phyloP scores from a whole-genome alignment of 2,888 invertebrate genomes.

The Sarcophaga carnaria region DNA sequence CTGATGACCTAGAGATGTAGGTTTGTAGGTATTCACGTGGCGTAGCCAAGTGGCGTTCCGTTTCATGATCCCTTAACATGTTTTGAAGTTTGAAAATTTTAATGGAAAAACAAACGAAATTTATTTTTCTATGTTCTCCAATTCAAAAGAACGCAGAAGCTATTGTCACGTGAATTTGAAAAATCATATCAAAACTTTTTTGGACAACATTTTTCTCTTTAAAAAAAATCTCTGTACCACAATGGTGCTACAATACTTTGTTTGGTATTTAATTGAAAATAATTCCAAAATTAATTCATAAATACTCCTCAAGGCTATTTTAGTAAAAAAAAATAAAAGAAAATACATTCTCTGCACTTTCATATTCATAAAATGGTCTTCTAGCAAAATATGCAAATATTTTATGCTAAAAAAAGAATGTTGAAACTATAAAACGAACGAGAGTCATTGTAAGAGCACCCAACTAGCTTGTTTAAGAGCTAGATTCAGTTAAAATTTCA shows the following conservation, averaged over 20 bases:
- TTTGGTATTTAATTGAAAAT: slow-evolving; percentile 28
- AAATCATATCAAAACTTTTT: background rate
- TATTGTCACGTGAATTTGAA: background rate
- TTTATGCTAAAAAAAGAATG: background rate
- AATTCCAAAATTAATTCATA: slow-evolving; percentile 31
- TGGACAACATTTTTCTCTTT: background rate
- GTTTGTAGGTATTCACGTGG: no score
- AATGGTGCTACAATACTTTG: no score
- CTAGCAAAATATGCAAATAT: slow-evolving; percentile 39
- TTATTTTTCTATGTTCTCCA: no score
- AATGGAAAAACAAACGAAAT: no score
- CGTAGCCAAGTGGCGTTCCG: no score
- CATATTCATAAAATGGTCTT: slow-evolving; percentile 6
- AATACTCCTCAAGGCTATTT: slow-evolving; percentile 30
- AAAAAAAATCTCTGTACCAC: no score
- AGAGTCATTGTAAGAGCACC: no score
- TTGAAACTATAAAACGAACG: background rate
- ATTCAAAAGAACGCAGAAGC: background rate
- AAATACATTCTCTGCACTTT: slow-evolving; percentile 14
- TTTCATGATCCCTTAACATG: no score
- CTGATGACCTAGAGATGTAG: no score
- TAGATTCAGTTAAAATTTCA: background rate
- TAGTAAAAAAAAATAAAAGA: slow-evolving; percentile 13
- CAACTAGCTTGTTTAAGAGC: background rate
- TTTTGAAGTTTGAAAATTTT: no score